Evolutionary conservation across 2,113 vertebrate genomes (phyloP).

Genomic region (Melospiza melodia): DNA sequence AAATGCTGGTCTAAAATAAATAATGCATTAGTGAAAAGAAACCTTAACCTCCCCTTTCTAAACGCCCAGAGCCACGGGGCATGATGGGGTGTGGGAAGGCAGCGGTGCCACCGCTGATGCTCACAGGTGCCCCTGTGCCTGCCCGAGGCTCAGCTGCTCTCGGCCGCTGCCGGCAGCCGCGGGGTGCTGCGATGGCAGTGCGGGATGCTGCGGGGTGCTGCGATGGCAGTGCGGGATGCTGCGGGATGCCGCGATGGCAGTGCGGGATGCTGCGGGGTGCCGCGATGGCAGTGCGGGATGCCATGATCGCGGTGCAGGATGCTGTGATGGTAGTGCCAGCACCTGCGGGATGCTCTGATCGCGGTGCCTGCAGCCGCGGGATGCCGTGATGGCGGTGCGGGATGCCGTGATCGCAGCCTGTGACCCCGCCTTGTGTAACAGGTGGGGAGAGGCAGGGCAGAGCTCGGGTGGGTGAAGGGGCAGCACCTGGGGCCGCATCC

Average conservation of each 20-base stretch:
- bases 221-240: too few species aligned
- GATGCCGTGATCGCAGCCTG: not conserved
- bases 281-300: too few species aligned
- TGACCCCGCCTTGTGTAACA: not conserved
- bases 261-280: not conserved
- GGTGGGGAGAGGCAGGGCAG: not conserved
- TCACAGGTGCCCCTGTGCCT: not conserved
- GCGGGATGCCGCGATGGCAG: too few species aligned
- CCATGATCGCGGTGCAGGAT: not conserved
- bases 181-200: not conserved
- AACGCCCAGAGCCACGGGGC: not conserved
- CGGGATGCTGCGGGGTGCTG: too few species aligned
- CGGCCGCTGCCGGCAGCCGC: too few species aligned
- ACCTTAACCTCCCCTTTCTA: not conserved
- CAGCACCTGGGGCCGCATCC: not conserved
- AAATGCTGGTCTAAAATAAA: not conserved
- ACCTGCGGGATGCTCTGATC: too few species aligned
- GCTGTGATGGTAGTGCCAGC: too few species aligned
- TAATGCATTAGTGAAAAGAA: not conserved
- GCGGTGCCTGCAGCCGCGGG: not conserved
- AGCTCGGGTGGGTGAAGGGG: not conserved
- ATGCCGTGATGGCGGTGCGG: too few species aligned
- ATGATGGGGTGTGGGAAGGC: not conserved
- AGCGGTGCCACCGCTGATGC: fast-evolving
- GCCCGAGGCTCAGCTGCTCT: not conserved